Evolutionary conservation across 2,113 vertebrate genomes (phyloP).

Genomic region (Callionymus lyra): DNA sequence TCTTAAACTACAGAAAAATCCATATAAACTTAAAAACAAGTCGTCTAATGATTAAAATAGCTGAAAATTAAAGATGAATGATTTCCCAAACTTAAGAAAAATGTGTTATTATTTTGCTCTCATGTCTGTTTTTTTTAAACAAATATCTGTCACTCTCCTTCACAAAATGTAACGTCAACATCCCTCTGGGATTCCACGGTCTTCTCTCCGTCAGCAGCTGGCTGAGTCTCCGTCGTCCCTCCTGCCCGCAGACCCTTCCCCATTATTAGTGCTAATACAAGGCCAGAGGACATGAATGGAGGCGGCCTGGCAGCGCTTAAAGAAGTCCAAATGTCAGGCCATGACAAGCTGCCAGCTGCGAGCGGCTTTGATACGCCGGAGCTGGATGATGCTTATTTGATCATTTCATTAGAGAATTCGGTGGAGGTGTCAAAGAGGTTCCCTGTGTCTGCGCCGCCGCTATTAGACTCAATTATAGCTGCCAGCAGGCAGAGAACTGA

Average conservation of each 20-base stretch:
- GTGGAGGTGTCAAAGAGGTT: constrained; percentile 79
- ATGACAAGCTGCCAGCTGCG: constrained; percentile 63
- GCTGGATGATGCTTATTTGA: constrained; percentile 76
- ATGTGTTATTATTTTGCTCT: too few species aligned
- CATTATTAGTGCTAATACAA: constrained; percentile 54
- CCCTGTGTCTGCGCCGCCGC: constrained; percentile 74
- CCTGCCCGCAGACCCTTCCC: constrained; percentile 38
- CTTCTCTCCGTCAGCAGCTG: constrained; percentile 41
- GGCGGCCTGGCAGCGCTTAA: constrained; percentile 57
- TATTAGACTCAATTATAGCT: constrained; percentile 87
- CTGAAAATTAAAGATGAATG: too few species aligned
- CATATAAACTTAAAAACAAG: too few species aligned
- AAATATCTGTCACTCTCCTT: too few species aligned
- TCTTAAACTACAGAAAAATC: too few species aligned
- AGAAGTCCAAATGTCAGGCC: constrained; percentile 52
- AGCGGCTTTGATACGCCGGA: constrained; percentile 70
- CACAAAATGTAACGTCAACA: too few species aligned
- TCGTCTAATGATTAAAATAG: too few species aligned
- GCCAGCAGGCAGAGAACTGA: constrained; percentile 80
- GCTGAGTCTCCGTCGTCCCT: constrained; percentile 50
- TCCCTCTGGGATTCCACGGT: too few species aligned
- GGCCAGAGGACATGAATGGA: constrained; percentile 61
- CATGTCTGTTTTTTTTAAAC: too few species aligned
- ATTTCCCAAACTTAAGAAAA: too few species aligned
- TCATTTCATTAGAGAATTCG: constrained; percentile 74